These are phyloP conservation scores for Crioceris asparagi DNA, from an alignment of 2,888 invertebrate genomes.

Conservation along the genomic window DNA sequence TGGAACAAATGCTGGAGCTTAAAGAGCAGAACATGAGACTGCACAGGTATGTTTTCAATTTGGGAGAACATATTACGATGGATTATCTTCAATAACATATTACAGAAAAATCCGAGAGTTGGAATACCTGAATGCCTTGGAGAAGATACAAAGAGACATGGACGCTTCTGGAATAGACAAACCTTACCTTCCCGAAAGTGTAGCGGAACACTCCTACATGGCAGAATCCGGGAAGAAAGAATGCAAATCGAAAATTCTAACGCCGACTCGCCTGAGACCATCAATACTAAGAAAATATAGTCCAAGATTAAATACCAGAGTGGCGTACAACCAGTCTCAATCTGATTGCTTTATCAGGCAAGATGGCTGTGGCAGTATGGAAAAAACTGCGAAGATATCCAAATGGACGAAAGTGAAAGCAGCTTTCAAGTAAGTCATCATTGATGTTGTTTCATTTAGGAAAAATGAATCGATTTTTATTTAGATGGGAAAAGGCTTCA, in stretches of 20 bases:
- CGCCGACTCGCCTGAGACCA: slow-evolving; percentile 36
- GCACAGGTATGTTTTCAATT: too few relatives aligned
- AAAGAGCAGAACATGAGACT: slow-evolving; percentile 61
- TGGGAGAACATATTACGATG: too few relatives aligned
- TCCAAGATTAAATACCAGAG: slow-evolving; percentile 59
- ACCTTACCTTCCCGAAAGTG: too few relatives aligned
- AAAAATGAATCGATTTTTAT: slow-evolving; percentile 5
- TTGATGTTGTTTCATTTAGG: too few relatives aligned
- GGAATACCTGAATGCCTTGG: slow-evolving; percentile 57
- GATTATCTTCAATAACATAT: too few relatives aligned
- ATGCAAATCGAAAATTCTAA: slow-evolving; percentile 32
- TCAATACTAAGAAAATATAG: slow-evolving; percentile 42
- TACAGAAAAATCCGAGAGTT: slow-evolving; percentile 59
- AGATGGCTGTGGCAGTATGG: slow-evolving; percentile 9
- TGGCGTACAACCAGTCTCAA: slow-evolving; percentile 34
- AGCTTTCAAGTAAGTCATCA: slow-evolving; percentile 54
- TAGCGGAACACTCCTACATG: too few relatives aligned
- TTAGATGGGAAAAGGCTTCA: slow-evolving; percentile 71
- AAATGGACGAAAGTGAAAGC: slow-evolving; percentile 88
- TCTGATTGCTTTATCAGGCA: slow-evolving; percentile 13
- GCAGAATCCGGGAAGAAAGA: slow-evolving; percentile 30
- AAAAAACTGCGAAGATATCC: slow-evolving; percentile 52
- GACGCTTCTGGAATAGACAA: too few relatives aligned
- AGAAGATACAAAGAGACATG: slow-evolving; percentile 46
- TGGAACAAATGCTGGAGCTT: slow-evolving; percentile 64